Evolutionary conservation across 2,888 invertebrate species (phyloP).

Genomic region (Tupiocoris notatus): DNA sequence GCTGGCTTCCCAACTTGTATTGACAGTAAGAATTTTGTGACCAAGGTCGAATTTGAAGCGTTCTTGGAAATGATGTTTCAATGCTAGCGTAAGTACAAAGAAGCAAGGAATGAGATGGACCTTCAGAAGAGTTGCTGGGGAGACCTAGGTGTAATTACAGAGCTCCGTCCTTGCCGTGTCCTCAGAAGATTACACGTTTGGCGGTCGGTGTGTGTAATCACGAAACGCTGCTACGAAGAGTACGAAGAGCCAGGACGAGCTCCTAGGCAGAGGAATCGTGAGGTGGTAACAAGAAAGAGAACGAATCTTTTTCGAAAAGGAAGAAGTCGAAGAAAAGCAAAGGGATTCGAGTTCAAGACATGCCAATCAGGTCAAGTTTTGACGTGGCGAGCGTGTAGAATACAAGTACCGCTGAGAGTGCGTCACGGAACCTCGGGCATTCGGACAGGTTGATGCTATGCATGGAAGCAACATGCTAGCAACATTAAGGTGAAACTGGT

Average conservation of each 20-base stretch:
- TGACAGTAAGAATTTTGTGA: too few species aligned
- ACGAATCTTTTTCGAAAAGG: not conserved
- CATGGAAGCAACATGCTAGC: too few species aligned
- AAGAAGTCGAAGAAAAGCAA: conserved; percentile 3
- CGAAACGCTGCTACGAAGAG: conserved; percentile 6
- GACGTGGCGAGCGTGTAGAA: not conserved
- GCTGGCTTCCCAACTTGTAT: too few species aligned
- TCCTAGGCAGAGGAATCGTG: not conserved
- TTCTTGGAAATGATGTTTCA: not conserved
- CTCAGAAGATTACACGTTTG: conserved; percentile 40
- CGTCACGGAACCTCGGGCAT: not conserved
- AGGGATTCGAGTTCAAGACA: conserved; percentile 7
- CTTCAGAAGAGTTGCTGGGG: not conserved
- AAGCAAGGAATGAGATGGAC: not conserved
- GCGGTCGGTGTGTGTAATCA: conserved; percentile 26
- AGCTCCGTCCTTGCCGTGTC: conserved; percentile 40
- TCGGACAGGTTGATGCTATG: not conserved
- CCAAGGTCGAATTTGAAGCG: too few species aligned
- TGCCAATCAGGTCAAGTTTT: conserved; percentile 34
- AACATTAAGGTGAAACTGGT: too few species aligned
- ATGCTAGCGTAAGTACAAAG: not conserved
- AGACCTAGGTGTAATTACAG: conserved; percentile 40
- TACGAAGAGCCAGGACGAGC: not conserved
- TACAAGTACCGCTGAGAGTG: not conserved
- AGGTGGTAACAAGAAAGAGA: not conserved